Conservation (phyloP, 1,140 invertebrate genomes). For the Eupristina koningsbergeri region DNA sequence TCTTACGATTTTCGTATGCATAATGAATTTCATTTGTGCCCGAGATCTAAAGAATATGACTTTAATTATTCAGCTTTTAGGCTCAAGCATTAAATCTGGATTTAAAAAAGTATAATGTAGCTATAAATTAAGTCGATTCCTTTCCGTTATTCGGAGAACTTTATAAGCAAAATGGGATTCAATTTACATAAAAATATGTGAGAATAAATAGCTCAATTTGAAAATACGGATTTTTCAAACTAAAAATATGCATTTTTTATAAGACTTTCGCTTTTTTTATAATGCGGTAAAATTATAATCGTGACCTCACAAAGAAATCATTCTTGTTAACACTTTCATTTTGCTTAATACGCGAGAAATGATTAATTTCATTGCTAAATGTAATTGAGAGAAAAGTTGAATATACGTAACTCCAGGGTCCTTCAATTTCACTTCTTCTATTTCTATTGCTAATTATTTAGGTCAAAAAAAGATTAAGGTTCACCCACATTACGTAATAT, state of each 20-base stretch:
- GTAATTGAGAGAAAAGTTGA: constrained; percentile 14
- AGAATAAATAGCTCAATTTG: not conserved
- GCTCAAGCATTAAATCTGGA: constrained; percentile 7
- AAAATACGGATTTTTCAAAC: too few species aligned
- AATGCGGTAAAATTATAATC: not conserved
- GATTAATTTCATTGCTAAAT: constrained; percentile 7
- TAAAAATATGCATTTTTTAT: not conserved
- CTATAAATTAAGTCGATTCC: not conserved
- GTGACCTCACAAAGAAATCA: not conserved
- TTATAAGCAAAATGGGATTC: not conserved
- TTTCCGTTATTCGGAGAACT: not conserved
- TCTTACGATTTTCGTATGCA: constrained; percentile 24
- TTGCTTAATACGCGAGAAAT: not conserved
- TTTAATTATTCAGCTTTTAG: constrained; percentile 31
- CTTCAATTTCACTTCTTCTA: not conserved
- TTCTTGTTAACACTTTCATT: constrained; percentile 26
- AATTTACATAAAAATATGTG: not conserved
- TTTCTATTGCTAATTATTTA: constrained; percentile 12
- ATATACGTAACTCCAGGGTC: not conserved
- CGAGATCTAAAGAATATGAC: constrained; percentile 1
- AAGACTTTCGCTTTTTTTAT: constrained; percentile 30
- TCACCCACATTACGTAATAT: too few species aligned
- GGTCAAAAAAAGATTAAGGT: not conserved
- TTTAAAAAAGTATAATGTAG: not conserved
- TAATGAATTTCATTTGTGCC: constrained; percentile 38